Percentiles rank a stretch among this genome's conserved stretches.
These are phyloP conservation scores for Troides helena DNA, from an alignment of 2,888 invertebrate species.

Conservation along the genomic window DNA sequence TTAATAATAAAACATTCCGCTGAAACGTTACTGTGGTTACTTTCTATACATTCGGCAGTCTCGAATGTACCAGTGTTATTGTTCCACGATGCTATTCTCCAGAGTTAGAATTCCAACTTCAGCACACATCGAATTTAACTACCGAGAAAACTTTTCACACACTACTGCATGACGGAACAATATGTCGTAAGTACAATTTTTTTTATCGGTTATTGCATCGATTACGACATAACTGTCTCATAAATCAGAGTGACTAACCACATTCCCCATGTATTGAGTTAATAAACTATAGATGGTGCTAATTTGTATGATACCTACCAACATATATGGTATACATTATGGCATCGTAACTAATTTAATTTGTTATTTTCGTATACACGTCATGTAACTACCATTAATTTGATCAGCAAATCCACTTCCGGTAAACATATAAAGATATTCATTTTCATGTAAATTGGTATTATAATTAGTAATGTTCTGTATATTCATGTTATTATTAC, in stretches of 20 bases:
- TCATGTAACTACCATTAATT: not conserved
- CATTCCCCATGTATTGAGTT: not conserved
- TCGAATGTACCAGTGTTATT: constrained; percentile 2
- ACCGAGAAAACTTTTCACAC: not conserved
- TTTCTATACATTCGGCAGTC: constrained; percentile 12
- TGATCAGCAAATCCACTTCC: not conserved
- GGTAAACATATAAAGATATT: not conserved
- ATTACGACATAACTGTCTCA: constrained; percentile 8
- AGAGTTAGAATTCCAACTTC: not conserved
- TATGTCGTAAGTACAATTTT: not conserved
- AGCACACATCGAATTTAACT: not conserved
- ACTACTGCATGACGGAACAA: not conserved
- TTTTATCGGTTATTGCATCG: not conserved
- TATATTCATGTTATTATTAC: not conserved
- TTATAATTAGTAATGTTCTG: not conserved
- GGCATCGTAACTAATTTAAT: not conserved
- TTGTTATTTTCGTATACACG: not conserved
- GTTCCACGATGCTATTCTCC: not conserved
- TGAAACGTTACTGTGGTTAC: constrained; percentile 17
- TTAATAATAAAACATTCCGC: constrained; percentile 1
- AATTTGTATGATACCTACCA: not conserved
- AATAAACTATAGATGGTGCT: not conserved
- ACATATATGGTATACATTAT: not conserved
- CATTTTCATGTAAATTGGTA: not conserved
- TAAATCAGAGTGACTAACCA: constrained; percentile 17